Evolutionary conservation across 2,797 vertebrate genomes (phyloP).

Genomic region (Pangasius larnaudii): DNA sequence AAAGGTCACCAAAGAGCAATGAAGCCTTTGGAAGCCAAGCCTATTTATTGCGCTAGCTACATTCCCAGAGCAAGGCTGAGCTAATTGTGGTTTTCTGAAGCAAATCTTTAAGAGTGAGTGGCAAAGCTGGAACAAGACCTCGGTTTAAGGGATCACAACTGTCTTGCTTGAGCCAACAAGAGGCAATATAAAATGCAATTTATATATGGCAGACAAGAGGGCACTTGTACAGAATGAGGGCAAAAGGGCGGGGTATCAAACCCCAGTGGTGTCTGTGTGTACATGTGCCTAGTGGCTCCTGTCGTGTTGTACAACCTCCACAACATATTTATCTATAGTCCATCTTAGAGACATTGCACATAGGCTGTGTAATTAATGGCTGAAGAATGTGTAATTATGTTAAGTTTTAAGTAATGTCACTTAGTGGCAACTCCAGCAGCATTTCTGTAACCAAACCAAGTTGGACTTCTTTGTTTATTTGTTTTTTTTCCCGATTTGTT

Average conservation of each 20-base stretch:
- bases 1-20: slow-evolving; percentile 3
- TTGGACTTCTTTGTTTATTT: not conserved
- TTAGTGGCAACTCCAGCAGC: not conserved
- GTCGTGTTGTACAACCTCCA: not conserved
- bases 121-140: not conserved
- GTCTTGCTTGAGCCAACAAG: not conserved
- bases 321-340: not conserved
- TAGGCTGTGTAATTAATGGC: not conserved
- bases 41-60: not conserved
- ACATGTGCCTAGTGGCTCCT: not conserved
- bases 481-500: not conserved
- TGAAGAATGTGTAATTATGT: not conserved
- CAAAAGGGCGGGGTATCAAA: not conserved
- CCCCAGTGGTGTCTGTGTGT: not conserved
- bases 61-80: not conserved
- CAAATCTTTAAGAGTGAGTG: not conserved
- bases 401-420: not conserved
- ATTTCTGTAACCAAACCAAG: not conserved
- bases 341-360: not conserved
- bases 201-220: not conserved
- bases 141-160: not conserved
- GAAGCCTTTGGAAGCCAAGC: not conserved
- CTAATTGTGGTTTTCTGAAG: slow-evolving; percentile 12
- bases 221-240: not conserved
- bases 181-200: slow-evolving; percentile 15